A percentile compares a stretch with the other conserved stretches of the same genome.
phyloP scores from a whole-genome alignment of 1,140 invertebrate genomes.

The Sipha flava region DNA sequence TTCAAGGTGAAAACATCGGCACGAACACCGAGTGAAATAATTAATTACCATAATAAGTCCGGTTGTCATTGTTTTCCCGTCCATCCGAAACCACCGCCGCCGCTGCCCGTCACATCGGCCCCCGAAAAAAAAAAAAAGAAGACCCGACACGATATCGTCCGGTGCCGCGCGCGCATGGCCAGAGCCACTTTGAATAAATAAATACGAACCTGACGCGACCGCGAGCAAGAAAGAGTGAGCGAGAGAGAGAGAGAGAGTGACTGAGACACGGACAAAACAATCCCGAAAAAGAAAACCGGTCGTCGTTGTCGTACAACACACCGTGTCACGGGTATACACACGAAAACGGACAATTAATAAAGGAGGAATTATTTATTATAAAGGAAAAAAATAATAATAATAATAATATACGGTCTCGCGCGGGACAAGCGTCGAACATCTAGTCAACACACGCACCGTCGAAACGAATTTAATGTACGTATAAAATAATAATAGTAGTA shows the following conservation, averaged over 20 bases:
- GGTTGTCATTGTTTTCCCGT: conserved; percentile 25
- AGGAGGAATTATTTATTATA: not conserved
- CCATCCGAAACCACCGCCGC: not conserved
- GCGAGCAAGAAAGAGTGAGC: no score
- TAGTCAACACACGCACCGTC: not conserved
- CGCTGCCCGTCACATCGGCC: no score
- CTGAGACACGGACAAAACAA: no score
- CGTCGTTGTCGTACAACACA: not conserved
- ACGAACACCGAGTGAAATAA: conserved; percentile 5
- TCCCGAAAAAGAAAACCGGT: conserved; percentile 4
- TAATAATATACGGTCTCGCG: not conserved
- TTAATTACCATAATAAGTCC: conserved; percentile 27
- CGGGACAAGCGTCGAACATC: not conserved
- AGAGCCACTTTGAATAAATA: conserved; percentile 21
- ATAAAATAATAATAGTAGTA: not conserved
- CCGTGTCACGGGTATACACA: not conserved
- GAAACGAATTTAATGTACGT: not conserved
- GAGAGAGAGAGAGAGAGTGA: no score
- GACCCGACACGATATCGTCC: not conserved
- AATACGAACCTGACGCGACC: not conserved
- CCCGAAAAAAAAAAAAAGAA: not conserved
- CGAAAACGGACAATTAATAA: conserved; percentile 22
- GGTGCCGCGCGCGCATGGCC: not conserved
- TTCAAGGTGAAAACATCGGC: conserved; percentile 26
- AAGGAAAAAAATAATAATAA: not conserved